Conservation (phyloP, 2,888 invertebrate genomes). For the Morpho deidamia region DNA sequence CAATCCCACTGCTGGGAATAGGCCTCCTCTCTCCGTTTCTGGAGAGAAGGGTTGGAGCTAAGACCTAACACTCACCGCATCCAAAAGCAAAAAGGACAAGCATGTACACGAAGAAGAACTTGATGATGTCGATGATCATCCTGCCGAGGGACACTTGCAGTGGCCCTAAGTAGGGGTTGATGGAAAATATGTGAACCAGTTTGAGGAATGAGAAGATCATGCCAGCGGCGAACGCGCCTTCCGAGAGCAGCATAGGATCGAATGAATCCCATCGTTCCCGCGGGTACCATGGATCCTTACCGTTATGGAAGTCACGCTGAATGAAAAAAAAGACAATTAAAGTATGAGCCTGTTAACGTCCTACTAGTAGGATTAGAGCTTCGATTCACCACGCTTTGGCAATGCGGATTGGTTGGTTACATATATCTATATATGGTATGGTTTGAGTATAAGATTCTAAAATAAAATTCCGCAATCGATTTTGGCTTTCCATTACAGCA, state of each 20-base stretch:
- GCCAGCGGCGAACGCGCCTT: constrained; percentile 96
- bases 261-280: constrained; percentile 95
- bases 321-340: neutral
- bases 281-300: constrained; percentile 89
- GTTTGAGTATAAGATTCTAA: no score
- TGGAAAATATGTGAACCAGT: constrained; percentile 97
- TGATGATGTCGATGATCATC: constrained; percentile 96
- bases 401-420: no score
- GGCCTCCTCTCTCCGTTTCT: no score
- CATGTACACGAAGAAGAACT: constrained; percentile 97
- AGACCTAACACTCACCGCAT: constrained; percentile 88
- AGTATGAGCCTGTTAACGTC: no score
- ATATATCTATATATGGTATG: no score
- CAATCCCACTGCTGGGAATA: no score
- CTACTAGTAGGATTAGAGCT: no score
- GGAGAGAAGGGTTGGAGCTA: no score
- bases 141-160: constrained; percentile 94
- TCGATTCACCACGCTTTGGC: no score
- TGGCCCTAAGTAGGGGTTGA: constrained; percentile 97
- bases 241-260: constrained; percentile 96
- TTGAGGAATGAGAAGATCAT: constrained; percentile 98
- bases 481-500: no score
- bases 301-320: constrained; percentile 83
- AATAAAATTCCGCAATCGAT: no score
- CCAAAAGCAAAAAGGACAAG: constrained; percentile 96